Conservation (phyloP, 2,888 invertebrate species). For the Nephrotoma guestfalica region DNA sequence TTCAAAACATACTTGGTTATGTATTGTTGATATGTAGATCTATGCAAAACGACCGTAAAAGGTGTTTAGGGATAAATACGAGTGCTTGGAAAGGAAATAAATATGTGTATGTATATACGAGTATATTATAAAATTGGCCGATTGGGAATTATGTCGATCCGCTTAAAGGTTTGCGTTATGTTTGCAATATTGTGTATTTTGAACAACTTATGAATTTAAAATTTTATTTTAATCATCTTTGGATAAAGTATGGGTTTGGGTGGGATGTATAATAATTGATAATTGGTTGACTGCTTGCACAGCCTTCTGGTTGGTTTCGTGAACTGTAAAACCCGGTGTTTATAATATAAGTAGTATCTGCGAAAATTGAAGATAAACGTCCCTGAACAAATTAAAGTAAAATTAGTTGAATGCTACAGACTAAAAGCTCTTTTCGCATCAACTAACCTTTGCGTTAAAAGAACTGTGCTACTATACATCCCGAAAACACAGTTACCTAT, state of each 20-base stretch:
- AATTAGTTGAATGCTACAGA: too few relatives aligned
- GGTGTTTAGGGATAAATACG: neutral
- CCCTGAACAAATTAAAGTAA: too few relatives aligned
- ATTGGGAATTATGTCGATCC: neutral
- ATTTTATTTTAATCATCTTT: neutral
- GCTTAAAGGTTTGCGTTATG: neutral
- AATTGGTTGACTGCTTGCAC: too few relatives aligned
- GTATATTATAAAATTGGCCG: slow-evolving; percentile 1
- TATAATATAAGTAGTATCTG: too few relatives aligned
- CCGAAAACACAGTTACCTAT: too few relatives aligned
- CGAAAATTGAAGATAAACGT: too few relatives aligned
- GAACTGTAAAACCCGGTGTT: too few relatives aligned
- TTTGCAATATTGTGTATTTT: neutral
- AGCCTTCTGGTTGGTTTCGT: too few relatives aligned
- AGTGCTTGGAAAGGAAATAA: neutral
- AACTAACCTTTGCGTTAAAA: too few relatives aligned
- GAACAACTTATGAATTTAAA: neutral
- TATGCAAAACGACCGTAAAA: neutral
- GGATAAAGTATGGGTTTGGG: neutral
- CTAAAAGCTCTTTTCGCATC: too few relatives aligned
- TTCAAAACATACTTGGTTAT: neutral
- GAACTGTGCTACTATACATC: too few relatives aligned
- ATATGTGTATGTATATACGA: neutral
- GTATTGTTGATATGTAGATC: neutral
- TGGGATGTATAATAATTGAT: too few relatives aligned